Conservation (phyloP, 30 jellyfish, hydroid and myxozoan species). For the Phacellophora camtschatica region DNA sequence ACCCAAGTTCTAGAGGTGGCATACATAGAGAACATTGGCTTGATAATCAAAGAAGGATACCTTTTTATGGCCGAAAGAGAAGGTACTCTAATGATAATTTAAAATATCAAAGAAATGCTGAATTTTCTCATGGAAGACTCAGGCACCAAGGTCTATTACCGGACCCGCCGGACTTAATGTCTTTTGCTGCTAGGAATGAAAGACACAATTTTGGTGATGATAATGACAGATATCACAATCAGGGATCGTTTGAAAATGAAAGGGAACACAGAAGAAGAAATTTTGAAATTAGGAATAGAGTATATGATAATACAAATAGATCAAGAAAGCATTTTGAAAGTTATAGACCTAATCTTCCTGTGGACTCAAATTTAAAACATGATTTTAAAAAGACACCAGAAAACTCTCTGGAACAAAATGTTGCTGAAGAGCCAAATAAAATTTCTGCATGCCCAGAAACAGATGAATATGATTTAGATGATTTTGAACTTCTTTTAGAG, state of each 20-base stretch:
- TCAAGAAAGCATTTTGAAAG: not conserved
- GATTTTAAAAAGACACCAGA: not conserved
- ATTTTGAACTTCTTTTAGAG: conserved; percentile 69
- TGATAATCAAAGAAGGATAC: not conserved
- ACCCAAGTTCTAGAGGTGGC: no score
- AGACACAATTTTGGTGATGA: no score
- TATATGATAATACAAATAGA: not conserved
- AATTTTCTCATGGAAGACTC: not conserved
- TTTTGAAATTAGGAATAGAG: not conserved
- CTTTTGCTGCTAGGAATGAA: not conserved
- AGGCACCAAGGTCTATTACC: not conserved
- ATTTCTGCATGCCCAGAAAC: not conserved
- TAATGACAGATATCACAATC: not conserved
- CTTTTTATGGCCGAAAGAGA: not conserved
- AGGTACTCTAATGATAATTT: not conserved
- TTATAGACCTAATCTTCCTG: not conserved
- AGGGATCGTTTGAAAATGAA: not conserved
- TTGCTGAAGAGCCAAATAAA: not conserved
- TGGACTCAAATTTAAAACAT: not conserved
- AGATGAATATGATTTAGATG: conserved; percentile 76
- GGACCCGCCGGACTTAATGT: not conserved
- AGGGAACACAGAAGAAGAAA: not conserved
- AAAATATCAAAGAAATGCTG: not conserved
- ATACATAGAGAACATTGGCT: not conserved
- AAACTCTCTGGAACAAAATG: not conserved